phyloP scores from a whole-genome alignment of 2,888 invertebrate genomes.

The Candidula unifasciata region DNA sequence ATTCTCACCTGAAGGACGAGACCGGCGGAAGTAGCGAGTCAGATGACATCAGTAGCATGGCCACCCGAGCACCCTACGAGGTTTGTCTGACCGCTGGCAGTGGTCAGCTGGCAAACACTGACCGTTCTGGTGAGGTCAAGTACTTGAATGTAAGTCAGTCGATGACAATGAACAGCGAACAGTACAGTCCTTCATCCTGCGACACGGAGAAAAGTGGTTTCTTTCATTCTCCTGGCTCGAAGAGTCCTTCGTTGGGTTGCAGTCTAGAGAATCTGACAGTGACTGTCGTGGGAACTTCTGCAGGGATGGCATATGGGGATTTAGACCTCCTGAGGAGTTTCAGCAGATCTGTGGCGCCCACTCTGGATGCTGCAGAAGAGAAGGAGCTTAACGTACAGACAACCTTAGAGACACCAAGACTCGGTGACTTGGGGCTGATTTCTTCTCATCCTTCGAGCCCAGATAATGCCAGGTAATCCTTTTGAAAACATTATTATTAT shows the following conservation, averaged over 20 bases:
- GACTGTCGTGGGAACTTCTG: not conserved
- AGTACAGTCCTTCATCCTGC: no score
- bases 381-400: not conserved
- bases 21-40: conserved; percentile 13
- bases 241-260: not conserved
- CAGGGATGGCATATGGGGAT: not conserved
- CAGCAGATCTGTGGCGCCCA: no score
- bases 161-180: not conserved
- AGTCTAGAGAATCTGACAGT: not conserved
- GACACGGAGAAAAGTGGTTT: not conserved
- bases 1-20: conserved; percentile 16
- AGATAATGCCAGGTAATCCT: not conserved
- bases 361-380: no score
- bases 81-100: no score
- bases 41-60: not conserved
- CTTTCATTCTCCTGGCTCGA: no score
- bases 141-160: not conserved
- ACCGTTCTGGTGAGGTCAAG: no score
- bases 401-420: no score
- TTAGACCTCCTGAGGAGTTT: not conserved
- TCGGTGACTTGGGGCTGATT: not conserved
- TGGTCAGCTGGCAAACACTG: not conserved
- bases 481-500: no score
- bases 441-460: not conserved
- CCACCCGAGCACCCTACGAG: not conserved